Evolutionary conservation across 2,888 invertebrate species (phyloP).

Genomic region (Phortica okadai): DNA sequence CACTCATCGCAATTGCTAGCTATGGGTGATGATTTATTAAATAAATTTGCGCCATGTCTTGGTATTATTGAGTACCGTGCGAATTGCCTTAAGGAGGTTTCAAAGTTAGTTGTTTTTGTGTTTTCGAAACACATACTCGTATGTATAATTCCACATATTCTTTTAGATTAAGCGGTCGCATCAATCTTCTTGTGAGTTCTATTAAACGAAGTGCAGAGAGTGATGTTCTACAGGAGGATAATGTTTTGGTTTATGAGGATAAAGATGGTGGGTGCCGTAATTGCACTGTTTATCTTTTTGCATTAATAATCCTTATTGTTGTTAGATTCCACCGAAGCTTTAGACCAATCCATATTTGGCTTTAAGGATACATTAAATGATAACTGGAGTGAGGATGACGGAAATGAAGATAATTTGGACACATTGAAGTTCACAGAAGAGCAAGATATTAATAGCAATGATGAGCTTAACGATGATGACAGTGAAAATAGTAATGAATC

Average conservation of each 20-base stretch:
- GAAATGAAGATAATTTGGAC: conserved; percentile 50
- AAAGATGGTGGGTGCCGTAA: conserved; percentile 56
- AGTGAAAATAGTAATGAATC: conserved; percentile 58
- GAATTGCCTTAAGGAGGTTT: conserved; percentile 70
- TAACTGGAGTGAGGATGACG: conserved; percentile 29
- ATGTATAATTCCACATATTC: conserved; percentile 18
- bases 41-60: conserved; percentile 73
- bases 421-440: too few species aligned
- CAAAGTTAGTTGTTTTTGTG: conserved; percentile 65
- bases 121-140: not conserved
- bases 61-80: conserved; percentile 75
- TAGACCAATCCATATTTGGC: conserved; percentile 13
- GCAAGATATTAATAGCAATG: not conserved
- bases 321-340: conserved; percentile 54
- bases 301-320: not conserved
- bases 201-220: conserved; percentile 72
- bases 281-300: not conserved
- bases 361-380: conserved; percentile 47
- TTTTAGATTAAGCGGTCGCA: conserved; percentile 72
- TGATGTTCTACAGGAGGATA: conserved; percentile 67
- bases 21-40: conserved; percentile 71
- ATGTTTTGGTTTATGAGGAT: conserved; percentile 71
- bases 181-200: conserved; percentile 74
- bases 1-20: conserved; percentile 76
- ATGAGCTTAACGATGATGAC: conserved; percentile 53